Evolutionary conservation across 2,888 invertebrate genomes (phyloP), one percentile per base, ranked within the genome.

Genomic region (Nomada goodeniana): DNA sequence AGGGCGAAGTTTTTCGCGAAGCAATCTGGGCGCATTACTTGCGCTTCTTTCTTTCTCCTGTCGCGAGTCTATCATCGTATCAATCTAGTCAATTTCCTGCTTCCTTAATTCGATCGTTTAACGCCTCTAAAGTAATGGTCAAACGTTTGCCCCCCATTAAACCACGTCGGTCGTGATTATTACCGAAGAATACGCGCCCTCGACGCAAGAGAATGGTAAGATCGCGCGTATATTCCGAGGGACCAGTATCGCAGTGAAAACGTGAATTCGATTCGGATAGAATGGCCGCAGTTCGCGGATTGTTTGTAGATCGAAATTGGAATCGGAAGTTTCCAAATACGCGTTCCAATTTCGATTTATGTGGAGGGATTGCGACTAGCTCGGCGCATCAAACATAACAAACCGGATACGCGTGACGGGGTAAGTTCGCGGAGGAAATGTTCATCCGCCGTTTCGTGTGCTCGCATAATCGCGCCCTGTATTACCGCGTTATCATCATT

Each of bases 261-360:
- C 53, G 26, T 20, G 50, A 26, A 55, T 75, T 69, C 63, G 74
- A 63, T 60, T 29, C 36, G 60, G 47, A 67, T 53, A 80, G 80
- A 80, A 80, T 72, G 52, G 59, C 18, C 26, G 0, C 61, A 23
- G 67, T 65, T 76, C 68, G 50, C 26, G 15, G 50, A 23, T 52
- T 82, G 70, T 82, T 83, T 77, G 83, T 71, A 57, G 83, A 78
- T 74, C 70, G 80, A 78, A 78, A 82, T 82, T 82, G 83, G 50
- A 83, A 83, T 78, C 69, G 82, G 61, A 78, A 68, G 67, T 82
- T 78, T 71, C 71, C 82, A 77, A 83, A 83, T 82, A 82, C 67
- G 26, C 60, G 57, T 55, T 15, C 20, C 82, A 63, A 72, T 74
- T 73, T 73, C 76, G 69, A 76, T 82, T 81, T 68, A 76, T 81